Conservation (phyloP, 1,140 invertebrate genomes). For the Drosophila burlai region DNA sequence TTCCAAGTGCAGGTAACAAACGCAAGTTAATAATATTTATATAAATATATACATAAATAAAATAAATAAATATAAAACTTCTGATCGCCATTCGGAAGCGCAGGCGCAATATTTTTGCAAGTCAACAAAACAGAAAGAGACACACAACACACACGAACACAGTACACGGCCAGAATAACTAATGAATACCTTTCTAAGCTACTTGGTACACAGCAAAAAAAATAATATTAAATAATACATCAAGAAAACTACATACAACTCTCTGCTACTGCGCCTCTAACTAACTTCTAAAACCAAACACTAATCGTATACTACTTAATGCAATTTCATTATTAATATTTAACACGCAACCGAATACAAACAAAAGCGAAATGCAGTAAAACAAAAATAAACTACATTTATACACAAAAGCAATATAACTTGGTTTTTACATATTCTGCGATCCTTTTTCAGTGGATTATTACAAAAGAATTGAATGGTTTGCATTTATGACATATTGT, state of each 20-base stretch:
- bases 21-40: constrained; percentile 58
- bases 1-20: constrained; percentile 54
- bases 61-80: constrained; percentile 27
- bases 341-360: constrained; percentile 54
- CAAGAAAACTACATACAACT: constrained; percentile 36
- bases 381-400: constrained; percentile 56
- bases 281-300: constrained; percentile 57
- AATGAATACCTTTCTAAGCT: constrained; percentile 37
- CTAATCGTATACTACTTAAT: constrained; percentile 61
- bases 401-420: constrained; percentile 36
- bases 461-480: neutral
- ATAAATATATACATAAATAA: constrained; percentile 26
- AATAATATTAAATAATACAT: neutral
- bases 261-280: constrained; percentile 62
- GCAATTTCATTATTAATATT: constrained; percentile 65
- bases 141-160: constrained; percentile 4
- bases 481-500: too few relatives aligned
- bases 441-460: neutral
- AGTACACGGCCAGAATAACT: constrained; percentile 18
- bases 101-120: constrained; percentile 60
- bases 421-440: constrained; percentile 1
- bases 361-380: constrained; percentile 39
- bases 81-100: constrained; percentile 34
- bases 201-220: constrained; percentile 27
- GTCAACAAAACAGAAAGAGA: constrained; percentile 9